Base-by-base conservation (phyloP, 2,113 vertebrate genomes). In the Nematolebias whitei region DNA sequence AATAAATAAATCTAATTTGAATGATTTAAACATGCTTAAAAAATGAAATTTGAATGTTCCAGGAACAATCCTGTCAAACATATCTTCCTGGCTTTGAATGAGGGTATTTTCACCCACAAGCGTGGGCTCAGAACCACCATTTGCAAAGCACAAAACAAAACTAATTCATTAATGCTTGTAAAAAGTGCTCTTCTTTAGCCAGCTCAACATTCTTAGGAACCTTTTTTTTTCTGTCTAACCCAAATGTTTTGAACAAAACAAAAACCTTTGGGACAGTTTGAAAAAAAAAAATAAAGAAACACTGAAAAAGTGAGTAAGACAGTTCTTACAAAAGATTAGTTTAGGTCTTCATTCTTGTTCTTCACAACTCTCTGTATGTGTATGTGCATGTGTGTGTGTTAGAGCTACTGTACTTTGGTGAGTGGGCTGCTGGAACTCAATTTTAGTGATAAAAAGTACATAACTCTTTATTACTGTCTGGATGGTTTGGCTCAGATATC, bases 361-460 rank as follows among this genome's bases (percentile, higher is more conserved):
- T 4, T 7, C 26, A 29, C 7, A 29, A 29, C 26, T n/a, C n/a
- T n/a, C n/a, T 29, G 26, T 35, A 8, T 35, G 32, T 35, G 32
- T 35, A 8, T 35, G 9, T 35, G 32, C 10, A 8, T 35, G 32
- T 35, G 32, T 35, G 32, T 35, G 8, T 44, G 6, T 9, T 44
- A 44, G 8, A 44, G n/a, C 32, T 44, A 16, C 23, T 51, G 22
- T 80, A 57, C 59, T 71, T 76, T 44, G 45, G 45, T 70, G 82
- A 80, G 79, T 79, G 72, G 78, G 85, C 56, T 79, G 71, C 71
- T 74, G 80, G 65, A 76, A 70, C 67, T 75, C 41, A 23, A 24
- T 70, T 63, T 70, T 61, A 71, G 59, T 43, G 40, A 72, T 54
- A 16, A 22, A 75, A 61, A 74, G 59, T 65, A 48, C 63, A 75